These are phyloP conservation scores for Suillia variegata DNA, from an alignment of 2,888 invertebrate genomes.

Conservation along the genomic window DNA sequence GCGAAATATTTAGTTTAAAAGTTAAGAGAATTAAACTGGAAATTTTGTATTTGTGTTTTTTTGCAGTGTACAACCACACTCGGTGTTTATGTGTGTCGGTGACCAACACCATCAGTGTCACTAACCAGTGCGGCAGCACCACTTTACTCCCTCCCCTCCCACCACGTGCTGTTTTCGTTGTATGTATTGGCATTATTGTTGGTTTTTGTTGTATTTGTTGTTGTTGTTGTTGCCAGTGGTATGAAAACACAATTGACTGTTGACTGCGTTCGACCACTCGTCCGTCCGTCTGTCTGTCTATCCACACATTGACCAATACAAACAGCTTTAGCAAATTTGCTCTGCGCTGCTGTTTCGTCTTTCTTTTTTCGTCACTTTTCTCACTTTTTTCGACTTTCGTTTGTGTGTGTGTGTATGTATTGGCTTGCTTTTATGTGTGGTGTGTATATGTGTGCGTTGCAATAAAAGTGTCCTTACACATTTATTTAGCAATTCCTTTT, in stretches of 20 bases:
- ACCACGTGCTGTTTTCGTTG: too few relatives aligned
- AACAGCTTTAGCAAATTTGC: slow-evolving; percentile 17
- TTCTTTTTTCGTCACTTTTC: neutral
- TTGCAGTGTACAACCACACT: too few relatives aligned
- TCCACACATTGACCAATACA: neutral
- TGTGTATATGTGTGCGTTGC: slow-evolving; percentile 28
- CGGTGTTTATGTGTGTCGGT: too few relatives aligned
- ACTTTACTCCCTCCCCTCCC: too few relatives aligned
- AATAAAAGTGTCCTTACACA: slow-evolving; percentile 52
- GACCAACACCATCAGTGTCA: neutral
- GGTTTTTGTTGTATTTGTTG: neutral
- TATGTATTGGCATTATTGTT: slow-evolving; percentile 41
- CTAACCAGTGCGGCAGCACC: too few relatives aligned
- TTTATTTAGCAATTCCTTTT: slow-evolving; percentile 53
- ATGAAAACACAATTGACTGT: slow-evolving; percentile 44
- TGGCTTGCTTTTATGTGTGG: neutral
- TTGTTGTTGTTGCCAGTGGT: slow-evolving; percentile 19
- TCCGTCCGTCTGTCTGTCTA: neutral
- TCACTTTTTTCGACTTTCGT: neutral
- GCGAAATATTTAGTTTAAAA: too few relatives aligned
- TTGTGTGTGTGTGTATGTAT: slow-evolving; percentile 7
- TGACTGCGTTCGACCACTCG: slow-evolving; percentile 1
- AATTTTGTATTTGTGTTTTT: too few relatives aligned
- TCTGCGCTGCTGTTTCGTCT: neutral
- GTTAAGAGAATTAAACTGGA: too few relatives aligned